Conservation (phyloP, 2,113 vertebrate genomes). For the Aspidoscelis tigris region DNA sequence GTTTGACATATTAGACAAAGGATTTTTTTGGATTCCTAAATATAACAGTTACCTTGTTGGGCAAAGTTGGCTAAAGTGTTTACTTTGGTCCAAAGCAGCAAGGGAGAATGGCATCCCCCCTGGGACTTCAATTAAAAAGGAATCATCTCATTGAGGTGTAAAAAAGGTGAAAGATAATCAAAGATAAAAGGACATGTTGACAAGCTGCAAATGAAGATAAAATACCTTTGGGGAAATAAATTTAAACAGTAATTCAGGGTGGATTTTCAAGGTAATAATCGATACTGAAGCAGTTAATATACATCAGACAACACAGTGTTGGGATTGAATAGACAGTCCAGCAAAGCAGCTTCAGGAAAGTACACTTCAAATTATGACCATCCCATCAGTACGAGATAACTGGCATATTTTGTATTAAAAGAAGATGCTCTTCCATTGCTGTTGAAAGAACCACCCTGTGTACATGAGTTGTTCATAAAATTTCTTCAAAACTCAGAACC, state of each 20-base stretch:
- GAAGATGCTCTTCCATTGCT: no score
- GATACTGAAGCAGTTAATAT: slow-evolving; percentile 2
- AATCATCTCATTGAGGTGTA: slow-evolving; percentile 6
- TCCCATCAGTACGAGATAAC: no score
- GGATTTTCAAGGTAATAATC: neutral
- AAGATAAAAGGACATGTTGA: slow-evolving; percentile 28
- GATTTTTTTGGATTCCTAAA: neutral
- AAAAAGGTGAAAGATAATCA: neutral
- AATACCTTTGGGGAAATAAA: neutral
- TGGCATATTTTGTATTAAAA: no score
- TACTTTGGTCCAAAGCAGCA: slow-evolving; percentile 23
- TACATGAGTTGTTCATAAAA: neutral
- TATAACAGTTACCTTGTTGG: neutral
- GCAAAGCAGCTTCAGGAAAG: neutral
- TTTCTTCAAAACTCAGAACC: neutral
- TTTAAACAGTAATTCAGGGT: neutral
- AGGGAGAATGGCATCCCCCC: neutral
- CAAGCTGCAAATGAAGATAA: slow-evolving; percentile 30
- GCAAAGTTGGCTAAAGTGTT: neutral
- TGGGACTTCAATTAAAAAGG: slow-evolving; percentile 9
- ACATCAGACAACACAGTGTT: neutral
- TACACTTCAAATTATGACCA: neutral
- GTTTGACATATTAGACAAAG: neutral
- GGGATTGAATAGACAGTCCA: neutral
- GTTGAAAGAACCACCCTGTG: neutral